Evolutionary conservation across 2,797 vertebrate species (phyloP), one percentile per base, ranked within the genome.

Genomic region (Alcedo quadribrachys): DNA sequence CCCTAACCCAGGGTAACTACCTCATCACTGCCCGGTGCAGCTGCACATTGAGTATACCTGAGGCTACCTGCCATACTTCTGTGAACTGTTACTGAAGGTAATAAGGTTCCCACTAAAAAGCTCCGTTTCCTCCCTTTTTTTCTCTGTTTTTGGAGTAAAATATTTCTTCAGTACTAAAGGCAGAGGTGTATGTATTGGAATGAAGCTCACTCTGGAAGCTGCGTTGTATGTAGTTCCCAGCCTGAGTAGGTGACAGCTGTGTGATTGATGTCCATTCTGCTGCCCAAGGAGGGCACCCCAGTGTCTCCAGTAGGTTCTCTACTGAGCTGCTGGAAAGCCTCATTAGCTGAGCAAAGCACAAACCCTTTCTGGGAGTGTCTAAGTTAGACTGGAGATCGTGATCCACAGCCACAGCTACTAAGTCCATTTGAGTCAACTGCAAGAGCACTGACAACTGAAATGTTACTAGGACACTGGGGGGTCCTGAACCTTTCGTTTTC

Each of bases 161-260:
- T 30, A 16, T 66, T 57, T 27, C 20, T 35, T 70, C 24, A 5
- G 4, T 53, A 17, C 37, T 55, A 57, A 69, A 69, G 57, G 35
- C 8, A 43, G 55, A 60, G 6, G 7, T 17, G 16, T 42, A 6
- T 42, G 1, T 50, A 15, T 15, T 30, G 45, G n/a, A 43, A 58
- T 0, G 2, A 78, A 54, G 9, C 35, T 90, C 12, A 6, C 4
- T 32, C 61, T 30, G 48, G n/a, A 68, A 83, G 16, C 9, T 11
- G 3, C 6, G 0, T 3, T 15, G 16, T 40, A 5, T 13, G 8
- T 42, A 30, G 33, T 2, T 45, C n/a, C 27, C 40, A 68, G 2
- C n/a, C 42, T 58, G 61, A 42, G 30, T 0, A 2, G 27, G 0
- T 35, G 30, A 30, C 9, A 46, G 37, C 17, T 28, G 0, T 2